Evolutionary conservation across 2,113 vertebrate genomes (phyloP), one percentile per base, ranked within the genome.

Genomic region (Procavia capensis): DNA sequence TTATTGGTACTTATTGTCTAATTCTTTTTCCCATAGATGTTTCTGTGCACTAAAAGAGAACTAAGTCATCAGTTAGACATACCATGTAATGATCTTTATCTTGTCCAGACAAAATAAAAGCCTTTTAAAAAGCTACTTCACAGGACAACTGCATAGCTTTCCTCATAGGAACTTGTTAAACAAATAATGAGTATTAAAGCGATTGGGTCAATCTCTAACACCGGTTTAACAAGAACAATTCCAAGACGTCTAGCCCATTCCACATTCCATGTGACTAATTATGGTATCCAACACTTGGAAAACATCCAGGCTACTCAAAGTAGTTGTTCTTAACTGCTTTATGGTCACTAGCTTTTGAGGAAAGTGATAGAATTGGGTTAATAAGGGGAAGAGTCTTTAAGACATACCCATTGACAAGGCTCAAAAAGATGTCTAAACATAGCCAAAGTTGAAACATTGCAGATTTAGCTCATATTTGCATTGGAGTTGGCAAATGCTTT

Each of bases 61-160:
- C 59, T 78, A 95, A 95, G 61, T 86, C 89, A 96, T 85, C 34
- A 95, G 93, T 96, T 97, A 96, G 84, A 96, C 96, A 96, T 19
- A 34, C 93, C 95, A 95, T 63, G 76, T 90, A 97, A 83, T 91
- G 78, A 97, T 92, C 17, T 47, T 97, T 97, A 97, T 95, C 43
- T 87, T 95, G 95, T 90, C 88, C 90, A 97, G 95, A 97, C 61
- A 95, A 97, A 97, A 94, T 94, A 96, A 95, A 82, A 95, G 59
- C 88, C 43, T 93, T 91, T 97, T 29, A 93, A 95, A 95, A 96
- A 90, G 88, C 2, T 20, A 25, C 80, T 82, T 97, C 61, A 90
- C n/a, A 96, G 97, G 92, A 92, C 95, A 97, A 92, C 43, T 47
- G 89, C 22, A 59, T 97, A 85, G 90, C 84, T 97, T 97, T 88